Conservation (phyloP, 2,113 vertebrate species). For the Saccopteryx leptura region DNA sequence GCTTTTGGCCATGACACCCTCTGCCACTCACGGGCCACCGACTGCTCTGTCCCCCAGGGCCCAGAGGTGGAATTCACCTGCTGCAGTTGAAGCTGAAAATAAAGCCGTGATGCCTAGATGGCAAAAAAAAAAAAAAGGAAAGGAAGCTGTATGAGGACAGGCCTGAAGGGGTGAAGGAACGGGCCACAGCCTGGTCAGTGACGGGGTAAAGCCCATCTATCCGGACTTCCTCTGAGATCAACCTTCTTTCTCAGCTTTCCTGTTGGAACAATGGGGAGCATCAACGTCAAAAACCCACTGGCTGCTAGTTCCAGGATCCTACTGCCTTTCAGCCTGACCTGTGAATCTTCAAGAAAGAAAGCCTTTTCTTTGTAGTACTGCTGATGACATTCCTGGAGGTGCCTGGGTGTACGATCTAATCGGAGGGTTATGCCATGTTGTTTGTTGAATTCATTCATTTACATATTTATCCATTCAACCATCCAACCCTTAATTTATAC, state of each 20-base stretch:
- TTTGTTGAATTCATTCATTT: background rate
- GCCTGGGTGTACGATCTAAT: background rate
- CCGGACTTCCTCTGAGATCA: background rate
- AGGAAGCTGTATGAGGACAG: fast-evolving
- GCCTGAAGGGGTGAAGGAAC: background rate
- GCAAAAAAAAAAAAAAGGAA: background rate
- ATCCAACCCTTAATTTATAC: no score
- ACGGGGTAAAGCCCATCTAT: background rate
- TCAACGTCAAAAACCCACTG: background rate
- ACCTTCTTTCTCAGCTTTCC: background rate
- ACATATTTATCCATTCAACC: background rate
- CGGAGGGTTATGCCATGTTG: background rate
- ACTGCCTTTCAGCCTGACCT: background rate
- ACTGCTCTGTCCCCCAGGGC: background rate
- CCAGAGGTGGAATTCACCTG: background rate
- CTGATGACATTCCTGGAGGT: background rate
- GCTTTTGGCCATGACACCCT: background rate
- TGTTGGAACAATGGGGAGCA: background rate
- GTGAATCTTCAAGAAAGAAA: background rate
- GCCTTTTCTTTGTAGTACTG: background rate
- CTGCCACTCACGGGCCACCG: background rate
- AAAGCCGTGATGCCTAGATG: background rate
- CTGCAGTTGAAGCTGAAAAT: background rate
- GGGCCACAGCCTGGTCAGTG: background rate
- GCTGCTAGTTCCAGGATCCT: background rate